phyloP scores from a whole-genome alignment of 2,113 vertebrate genomes.

The Vidua chalybeata region DNA sequence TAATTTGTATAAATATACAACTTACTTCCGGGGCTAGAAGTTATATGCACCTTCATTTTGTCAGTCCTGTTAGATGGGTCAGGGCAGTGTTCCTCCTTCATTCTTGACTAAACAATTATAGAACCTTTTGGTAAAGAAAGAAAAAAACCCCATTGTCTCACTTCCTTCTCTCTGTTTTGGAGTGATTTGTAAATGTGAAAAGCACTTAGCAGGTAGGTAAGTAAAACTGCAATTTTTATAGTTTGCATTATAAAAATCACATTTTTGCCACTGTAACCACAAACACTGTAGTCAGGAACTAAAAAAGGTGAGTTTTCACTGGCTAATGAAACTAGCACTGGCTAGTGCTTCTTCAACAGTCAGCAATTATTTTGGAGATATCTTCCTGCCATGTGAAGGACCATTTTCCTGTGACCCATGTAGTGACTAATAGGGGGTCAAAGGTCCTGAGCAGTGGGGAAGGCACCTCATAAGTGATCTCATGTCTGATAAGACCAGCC shows the following conservation, averaged over 20 bases:
- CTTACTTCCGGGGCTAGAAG: not conserved
- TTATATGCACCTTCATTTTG: not conserved
- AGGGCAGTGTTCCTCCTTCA: not conserved
- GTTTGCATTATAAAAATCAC: not conserved
- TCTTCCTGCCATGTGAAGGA: not conserved
- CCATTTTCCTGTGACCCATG: not conserved
- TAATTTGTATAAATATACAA: not conserved
- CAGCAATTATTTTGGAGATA: not conserved
- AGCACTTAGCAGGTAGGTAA: not conserved
- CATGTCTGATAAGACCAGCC: not conserved
- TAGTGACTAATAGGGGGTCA: not conserved
- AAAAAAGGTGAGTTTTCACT: not conserved
- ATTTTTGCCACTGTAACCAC: not conserved
- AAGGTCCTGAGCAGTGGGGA: not conserved
- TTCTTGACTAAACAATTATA: not conserved
- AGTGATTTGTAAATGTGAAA: not conserved
- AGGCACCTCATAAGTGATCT: not conserved
- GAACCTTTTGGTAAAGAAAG: not conserved
- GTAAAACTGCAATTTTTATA: not conserved
- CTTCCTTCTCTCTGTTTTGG: not conserved
- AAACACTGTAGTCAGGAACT: not conserved
- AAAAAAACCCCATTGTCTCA: not conserved
- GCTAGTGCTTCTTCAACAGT: not conserved
- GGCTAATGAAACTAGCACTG: not conserved
- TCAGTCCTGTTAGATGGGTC: not conserved